Evolutionary conservation across 1,140 invertebrate genomes (phyloP), one percentile per base, ranked within the genome.

Genomic region (Lineus longissimus): DNA sequence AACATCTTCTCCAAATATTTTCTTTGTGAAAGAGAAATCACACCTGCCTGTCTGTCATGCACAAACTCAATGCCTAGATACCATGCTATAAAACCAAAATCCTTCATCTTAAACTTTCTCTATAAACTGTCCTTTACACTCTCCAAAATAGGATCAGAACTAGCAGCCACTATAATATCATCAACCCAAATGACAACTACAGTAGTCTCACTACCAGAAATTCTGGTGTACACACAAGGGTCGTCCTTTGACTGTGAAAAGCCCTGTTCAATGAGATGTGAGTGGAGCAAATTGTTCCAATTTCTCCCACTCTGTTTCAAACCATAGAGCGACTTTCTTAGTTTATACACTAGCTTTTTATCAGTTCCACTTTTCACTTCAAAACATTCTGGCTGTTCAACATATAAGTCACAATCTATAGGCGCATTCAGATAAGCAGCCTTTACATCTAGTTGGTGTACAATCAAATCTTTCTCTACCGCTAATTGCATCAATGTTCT

Each of bases 381-480:
- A 43, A 13, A 43, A 43, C 40, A 11, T 43, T 43, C 40, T 13
- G 40, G 40, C n/a, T 43, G 40, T 13, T 43, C 11, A 43, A 43
- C 40, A n/a, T 13, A 43, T 13, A 43, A 13, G 11, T 43, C 40
- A n/a, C 40, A 43, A 43, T 43, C 40, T 43, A 43, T 43, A n/a
- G 40, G 40, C n/a, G 40, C 40, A 43, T 43, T 43, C 11, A 55
- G 23, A 13, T 55, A 55, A 13, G 54, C 23, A 13, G 54, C 23
- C 22, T 55, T 55, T 13, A 55, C 54, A 55, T 55, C 54, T 22
- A 55, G 11, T 25, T 55, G 54, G 23, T 55, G 54, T 55, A 55
- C 13, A 13, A 23, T 55, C 11, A 55, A 23, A 55, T 55, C 23
- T 13, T 55, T 15, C 23, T 55, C 11, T 11, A 23, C 15, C 22